These are phyloP conservation scores for Metellina segmentata DNA, from an alignment of 2,888 invertebrate species.

Conservation along the genomic window DNA sequence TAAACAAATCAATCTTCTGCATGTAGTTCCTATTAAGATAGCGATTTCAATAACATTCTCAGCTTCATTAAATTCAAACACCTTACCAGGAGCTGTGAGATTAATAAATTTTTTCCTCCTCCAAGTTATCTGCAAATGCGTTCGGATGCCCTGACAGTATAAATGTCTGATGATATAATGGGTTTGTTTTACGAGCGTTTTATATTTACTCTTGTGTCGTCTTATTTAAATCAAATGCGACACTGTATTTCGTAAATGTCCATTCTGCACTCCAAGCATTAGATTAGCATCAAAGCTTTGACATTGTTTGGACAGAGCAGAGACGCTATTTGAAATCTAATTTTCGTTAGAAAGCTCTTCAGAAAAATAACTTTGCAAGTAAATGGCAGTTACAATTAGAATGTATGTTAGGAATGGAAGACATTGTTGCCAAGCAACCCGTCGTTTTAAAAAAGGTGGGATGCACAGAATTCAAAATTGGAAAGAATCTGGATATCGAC, in stretches of 20 bases:
- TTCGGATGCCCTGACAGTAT: too few species aligned
- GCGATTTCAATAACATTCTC: too few species aligned
- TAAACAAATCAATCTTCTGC: too few species aligned
- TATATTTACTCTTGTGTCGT: background rate
- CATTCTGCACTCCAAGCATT: background rate
- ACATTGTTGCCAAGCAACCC: conserved; percentile 2
- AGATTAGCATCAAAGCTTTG: background rate
- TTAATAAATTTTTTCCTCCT: too few species aligned
- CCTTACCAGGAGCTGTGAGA: too few species aligned
- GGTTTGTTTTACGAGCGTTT: too few species aligned
- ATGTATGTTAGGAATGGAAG: background rate
- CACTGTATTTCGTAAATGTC: conserved; percentile 3
- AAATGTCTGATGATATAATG: too few species aligned
- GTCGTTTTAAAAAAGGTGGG: conserved; percentile 7
- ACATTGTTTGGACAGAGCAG: background rate
- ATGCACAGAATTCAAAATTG: background rate
- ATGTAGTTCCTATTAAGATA: too few species aligned
- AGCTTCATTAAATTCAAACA: too few species aligned
- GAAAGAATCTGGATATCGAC: background rate
- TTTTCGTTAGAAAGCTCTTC: conserved; percentile 1
- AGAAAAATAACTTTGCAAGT: conserved; percentile 19
- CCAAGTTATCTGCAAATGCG: too few species aligned
- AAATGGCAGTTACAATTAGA: conserved; percentile 20
- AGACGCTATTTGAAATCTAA: conserved; percentile 9
- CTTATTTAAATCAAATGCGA: background rate